Evolutionary conservation across 1,140 invertebrate species (phyloP), one percentile per base, ranked within the genome.

Genomic region (Zaprionus nigranus): DNA sequence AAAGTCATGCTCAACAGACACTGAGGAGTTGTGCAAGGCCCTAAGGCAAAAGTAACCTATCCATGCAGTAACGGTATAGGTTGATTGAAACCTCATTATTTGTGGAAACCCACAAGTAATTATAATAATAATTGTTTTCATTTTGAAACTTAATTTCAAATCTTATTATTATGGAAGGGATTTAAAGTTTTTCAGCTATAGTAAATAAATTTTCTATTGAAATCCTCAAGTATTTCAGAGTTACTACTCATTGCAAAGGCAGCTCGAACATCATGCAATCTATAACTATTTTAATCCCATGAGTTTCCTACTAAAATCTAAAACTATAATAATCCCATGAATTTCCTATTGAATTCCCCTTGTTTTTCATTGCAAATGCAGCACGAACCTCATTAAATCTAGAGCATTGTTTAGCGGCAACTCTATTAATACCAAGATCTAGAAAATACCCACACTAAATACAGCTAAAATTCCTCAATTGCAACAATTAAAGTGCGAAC

Each of bases 401-500:
- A 46, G 11, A 51, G 11, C 46, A 22, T 20, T 13, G 22, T 24
- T 22, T 11, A 24, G 46, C 46, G 1, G 46, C 9, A 51, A 22
- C 20, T 51, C 22, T 24, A 51, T 51, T 12, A 22, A 24, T 22
- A 0, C 46, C 11, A 13, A 5, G 3, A 22, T 20, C 22, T 51
- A 5, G 13, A 51, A 13, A 22, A 13, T 51, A 51, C 20, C 46
- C 46, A 51, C 46, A 9, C 46, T 24, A 0, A 13, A 17, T 46
- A 46, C 1, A 17, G 7, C 40, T 9, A 7, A 46, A 9, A 51
- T 61, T 60, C 59, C 22, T 56, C 38, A 62, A 73, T 74, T 60
- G 26, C 34, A 36, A 61, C 53, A 75, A 62, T 75, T 73, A 69
- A 61, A 54, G 58, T 38, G 59, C 15, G 38, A 46, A 69, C 56